Conservation (phyloP, 2,888 invertebrate genomes). For the Penaeus monodon region DNA sequence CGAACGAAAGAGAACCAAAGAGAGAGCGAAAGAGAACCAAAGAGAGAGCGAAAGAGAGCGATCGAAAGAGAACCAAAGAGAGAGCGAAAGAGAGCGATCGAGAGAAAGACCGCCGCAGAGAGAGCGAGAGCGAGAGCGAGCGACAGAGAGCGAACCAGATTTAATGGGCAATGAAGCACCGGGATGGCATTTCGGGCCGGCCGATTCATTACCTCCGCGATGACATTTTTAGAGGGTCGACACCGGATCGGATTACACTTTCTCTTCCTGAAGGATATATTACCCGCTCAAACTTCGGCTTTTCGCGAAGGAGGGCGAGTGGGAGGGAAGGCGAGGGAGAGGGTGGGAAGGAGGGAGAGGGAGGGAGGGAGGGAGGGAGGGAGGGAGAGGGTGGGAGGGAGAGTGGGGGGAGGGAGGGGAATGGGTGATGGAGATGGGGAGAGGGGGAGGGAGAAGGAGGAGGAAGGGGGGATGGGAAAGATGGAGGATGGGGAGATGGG, state of each 20-base stretch:
- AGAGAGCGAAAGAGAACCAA: no score
- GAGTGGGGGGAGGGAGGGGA: background rate
- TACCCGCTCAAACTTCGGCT: no score
- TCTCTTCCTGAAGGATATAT: no score
- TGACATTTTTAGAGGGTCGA: no score
- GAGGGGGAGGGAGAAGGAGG: background rate
- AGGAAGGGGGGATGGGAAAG: no score
- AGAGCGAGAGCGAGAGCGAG: background rate
- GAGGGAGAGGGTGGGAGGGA: background rate
- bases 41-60: no score
- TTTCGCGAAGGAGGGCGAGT: no score
- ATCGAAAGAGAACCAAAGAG: no score
- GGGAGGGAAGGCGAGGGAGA: background rate
- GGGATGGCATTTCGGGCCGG: background rate
- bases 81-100: no score
- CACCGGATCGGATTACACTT: no score
- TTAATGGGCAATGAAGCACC: constrained; percentile 29
- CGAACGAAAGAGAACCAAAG: no score
- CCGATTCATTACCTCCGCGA: background rate
- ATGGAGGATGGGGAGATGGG: background rate
- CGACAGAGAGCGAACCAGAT: background rate
- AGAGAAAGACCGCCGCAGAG: background rate
- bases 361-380: background rate
- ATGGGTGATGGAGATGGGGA: background rate
- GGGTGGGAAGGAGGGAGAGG: background rate